Base-by-base conservation (phyloP, 2,888 invertebrate species). In the Rhodophaea formosa region DNA sequence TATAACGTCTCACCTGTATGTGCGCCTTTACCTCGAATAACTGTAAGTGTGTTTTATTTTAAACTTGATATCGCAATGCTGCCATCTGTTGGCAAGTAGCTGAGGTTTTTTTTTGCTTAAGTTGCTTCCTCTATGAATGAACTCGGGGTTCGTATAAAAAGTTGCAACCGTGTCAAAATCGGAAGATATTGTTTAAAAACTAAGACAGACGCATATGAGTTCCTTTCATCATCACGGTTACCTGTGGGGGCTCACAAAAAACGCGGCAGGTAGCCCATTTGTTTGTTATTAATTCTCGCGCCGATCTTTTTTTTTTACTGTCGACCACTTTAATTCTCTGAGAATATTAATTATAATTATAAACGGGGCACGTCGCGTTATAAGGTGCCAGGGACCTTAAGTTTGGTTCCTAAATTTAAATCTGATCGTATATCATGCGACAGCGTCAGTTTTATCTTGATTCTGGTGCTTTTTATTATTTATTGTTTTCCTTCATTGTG, bases 311-410 rank as follows among this genome's bases (percentile, higher is more conserved):
- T 84, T 35, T 88, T 84, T 88, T 86, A 73, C 74, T 77, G 75
- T 81, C 88, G 82, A 80, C 88, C 87, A 85, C 82, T 86, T 87
- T 90, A 86, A 89, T 89, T 86, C 88, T 85, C 87, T 88, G 86
- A 87, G 91, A 90, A 88, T 91, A 91, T 91, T 91, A 91, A 91
- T 91, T 91, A 91, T 88, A 89, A 89, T 91, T 91, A 89, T 90
- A 88, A 90, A 86, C 90, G 87, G 84, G 78, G 74, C 73, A 86
- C 86, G 82, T 82, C 86, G 85, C 82, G 83, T 81, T 84, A 78
- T 74, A 80, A 81, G 84, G 81, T 82, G 82, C 79, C 76, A 75
- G 79, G 77, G 71, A 75, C 81, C 79, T 81, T 79, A 79, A 80
- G 80, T 84, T 86, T 82, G 75, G 82, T 82, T 84, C 79, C 80